phyloP scores from a whole-genome alignment of 2,113 vertebrate genomes.

The Scatophagus argus region DNA sequence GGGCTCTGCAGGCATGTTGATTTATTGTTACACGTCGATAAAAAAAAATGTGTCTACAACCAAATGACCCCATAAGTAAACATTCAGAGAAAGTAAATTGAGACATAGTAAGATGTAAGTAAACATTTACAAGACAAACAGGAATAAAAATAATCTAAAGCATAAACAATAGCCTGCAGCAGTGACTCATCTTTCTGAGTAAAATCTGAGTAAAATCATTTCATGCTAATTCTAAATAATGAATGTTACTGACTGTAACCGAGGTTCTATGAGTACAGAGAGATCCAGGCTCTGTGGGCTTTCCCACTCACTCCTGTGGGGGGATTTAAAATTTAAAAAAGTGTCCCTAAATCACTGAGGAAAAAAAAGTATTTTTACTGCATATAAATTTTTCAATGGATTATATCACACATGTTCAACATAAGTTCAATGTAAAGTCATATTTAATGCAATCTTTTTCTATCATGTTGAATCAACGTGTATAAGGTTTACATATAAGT shows the following conservation, averaged over 20 bases:
- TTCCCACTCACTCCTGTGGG: background rate
- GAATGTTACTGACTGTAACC: background rate
- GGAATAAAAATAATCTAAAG: background rate
- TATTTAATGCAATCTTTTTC: no score
- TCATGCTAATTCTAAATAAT: background rate
- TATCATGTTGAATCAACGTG: no score
- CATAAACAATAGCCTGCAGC: background rate
- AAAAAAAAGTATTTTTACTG: no score
- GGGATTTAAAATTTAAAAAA: background rate
- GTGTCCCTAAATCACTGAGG: no score
- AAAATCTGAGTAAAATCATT: no score
- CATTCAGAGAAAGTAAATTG: background rate
- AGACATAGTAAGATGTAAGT: background rate
- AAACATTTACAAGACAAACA: constrained; percentile 9
- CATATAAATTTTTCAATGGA: no score
- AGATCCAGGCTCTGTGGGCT: background rate
- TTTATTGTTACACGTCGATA: constrained; percentile 27
- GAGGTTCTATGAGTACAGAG: no score
- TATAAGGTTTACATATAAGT: no score
- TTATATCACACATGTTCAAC: no score
- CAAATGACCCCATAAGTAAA: background rate
- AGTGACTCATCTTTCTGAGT: no score
- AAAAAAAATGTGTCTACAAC: constrained; percentile 26
- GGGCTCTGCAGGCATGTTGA: constrained; percentile 16
- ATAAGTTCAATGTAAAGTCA: no score